These are phyloP conservation scores for Tiliqua scincoides DNA, from an alignment of 2,113 vertebrate genomes.

Conservation along the genomic window DNA sequence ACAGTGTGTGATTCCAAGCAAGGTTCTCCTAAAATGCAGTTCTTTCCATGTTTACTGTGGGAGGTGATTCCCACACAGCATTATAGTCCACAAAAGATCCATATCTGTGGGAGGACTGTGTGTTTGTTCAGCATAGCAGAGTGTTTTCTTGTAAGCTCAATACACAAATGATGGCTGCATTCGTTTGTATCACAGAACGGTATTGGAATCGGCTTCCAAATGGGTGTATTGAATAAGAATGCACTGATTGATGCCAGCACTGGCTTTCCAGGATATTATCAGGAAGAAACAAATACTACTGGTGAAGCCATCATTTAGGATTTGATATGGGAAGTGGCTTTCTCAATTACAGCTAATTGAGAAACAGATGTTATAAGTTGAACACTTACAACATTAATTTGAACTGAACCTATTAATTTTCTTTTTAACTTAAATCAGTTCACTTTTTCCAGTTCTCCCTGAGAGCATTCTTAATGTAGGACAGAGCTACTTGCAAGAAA, in stretches of 20 bases:
- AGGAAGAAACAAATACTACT: not conserved
- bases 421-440: conserved; percentile 7
- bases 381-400: conserved; percentile 16
- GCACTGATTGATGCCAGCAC: not conserved
- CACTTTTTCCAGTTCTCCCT: not conserved
- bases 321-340: not conserved
- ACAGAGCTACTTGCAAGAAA: not conserved
- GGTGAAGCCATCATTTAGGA: not conserved
- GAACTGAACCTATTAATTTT: conserved; percentile 22
- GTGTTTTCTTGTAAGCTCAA: not conserved
- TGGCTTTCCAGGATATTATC: not conserved
- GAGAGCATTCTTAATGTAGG: not conserved
- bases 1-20: not conserved
- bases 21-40: not conserved
- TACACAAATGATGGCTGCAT: not conserved
- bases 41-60: not conserved
- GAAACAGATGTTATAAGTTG: not conserved
- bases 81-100: not conserved
- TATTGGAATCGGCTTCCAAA: not conserved
- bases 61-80: not conserved
- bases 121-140: not conserved
- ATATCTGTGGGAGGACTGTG: not conserved
- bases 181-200: not conserved
- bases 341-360: conserved; percentile 19
- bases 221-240: not conserved